These are phyloP conservation scores for Pogoniulus pusillus DNA, from an alignment of 2,797 vertebrate genomes.

Conservation along the genomic window DNA sequence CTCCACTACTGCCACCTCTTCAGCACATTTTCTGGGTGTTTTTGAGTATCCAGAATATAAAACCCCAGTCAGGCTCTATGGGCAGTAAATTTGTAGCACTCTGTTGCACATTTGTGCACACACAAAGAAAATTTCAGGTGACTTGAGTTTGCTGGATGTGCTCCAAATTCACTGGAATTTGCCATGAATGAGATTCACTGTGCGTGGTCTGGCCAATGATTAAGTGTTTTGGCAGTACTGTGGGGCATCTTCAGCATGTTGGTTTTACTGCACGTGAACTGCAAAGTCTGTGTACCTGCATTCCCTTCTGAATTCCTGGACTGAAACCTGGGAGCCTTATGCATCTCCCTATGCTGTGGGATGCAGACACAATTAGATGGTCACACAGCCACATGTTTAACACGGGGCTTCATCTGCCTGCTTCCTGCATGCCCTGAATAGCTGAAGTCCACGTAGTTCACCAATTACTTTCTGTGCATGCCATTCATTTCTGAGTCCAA, in stretches of 20 bases:
- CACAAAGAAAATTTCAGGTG: background rate
- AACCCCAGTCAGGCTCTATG: accelerated
- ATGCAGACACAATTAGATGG: background rate
- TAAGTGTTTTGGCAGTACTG: background rate
- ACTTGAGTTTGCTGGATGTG: background rate
- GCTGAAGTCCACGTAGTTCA: background rate
- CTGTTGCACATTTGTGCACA: background rate
- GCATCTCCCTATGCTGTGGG: background rate
- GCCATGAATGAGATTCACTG: background rate
- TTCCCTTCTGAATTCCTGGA: background rate
- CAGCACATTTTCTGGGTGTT: background rate
- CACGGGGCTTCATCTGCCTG: background rate
- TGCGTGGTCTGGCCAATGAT: background rate
- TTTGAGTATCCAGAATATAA: background rate
- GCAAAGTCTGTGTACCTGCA: background rate
- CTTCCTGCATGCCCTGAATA: background rate
- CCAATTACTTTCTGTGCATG: background rate
- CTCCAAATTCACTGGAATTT: background rate
- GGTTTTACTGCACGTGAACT: accelerated
- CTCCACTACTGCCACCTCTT: background rate
- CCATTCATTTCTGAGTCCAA: background rate
- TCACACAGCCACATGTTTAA: background rate
- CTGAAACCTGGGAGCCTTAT: background rate
- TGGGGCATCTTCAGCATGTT: accelerated
- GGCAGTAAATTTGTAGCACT: background rate